Base-by-base conservation (phyloP, 2,113 vertebrate genomes). In the Misgurnus mizolepis region DNA sequence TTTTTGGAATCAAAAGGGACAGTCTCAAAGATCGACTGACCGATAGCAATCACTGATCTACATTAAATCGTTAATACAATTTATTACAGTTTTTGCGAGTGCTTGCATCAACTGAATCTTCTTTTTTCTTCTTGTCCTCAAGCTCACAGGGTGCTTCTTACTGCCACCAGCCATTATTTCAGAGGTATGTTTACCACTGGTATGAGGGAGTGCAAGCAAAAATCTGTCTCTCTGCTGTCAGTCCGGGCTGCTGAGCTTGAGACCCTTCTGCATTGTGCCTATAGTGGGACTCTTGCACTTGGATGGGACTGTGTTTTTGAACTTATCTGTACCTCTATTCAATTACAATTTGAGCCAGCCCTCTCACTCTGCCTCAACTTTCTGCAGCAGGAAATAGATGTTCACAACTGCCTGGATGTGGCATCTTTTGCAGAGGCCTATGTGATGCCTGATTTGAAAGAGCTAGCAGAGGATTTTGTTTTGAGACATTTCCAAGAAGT, bases 161-260 rank as follows among this genome's bases (percentile, higher is more conserved):
- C 94, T 74, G 95, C 92, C 49, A 92, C 94, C 87, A 95, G 95
- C 12, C 95, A 96, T 83, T 98, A 95, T 88, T 97, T 97, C 88
- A 90, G 89, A 0, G 94, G 91, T 15, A 96, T 98, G 94, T 96
- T 98, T 85, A 93, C 93, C 43, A 93, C 90, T 6, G 95, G 95
- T 17, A 97, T 98, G 96, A 92, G 76, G 68, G 96, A 98, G 88
- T 91, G 93, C 65, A 83, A 64, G 58, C 94, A 96, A 6, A 22
- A 70, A 4, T 3, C 82, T 0, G 80, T 95, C 4, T 67, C 50
- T 2, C 87, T 94, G 7, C 86, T 86, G 18, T 91, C 92, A 0
- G 89, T 96, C 15, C 80, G 80, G 34, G 95, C 92, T 0, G 81
- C 89, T 22, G 95, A 95, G 83, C 91, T 98, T 79, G 92, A 67